These are phyloP conservation scores for Ennomos erosarius DNA, from an alignment of 2,888 invertebrate species.

Conservation along the genomic window DNA sequence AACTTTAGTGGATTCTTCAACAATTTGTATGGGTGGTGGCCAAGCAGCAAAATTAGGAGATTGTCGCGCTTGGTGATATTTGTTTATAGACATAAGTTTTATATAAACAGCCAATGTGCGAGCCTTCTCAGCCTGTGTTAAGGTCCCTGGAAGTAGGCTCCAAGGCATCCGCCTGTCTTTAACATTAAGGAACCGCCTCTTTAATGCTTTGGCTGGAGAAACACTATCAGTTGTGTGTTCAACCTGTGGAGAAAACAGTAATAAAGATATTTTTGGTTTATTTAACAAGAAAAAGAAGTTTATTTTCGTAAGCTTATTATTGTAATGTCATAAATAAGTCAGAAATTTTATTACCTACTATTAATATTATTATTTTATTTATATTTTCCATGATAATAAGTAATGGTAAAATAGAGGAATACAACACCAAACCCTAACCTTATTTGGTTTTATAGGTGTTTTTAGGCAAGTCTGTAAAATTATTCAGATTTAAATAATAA, in stretches of 20 bases:
- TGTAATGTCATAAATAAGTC: no score
- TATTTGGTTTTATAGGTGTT: no score
- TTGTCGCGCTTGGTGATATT: conserved; percentile 71
- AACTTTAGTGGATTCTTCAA: conserved; percentile 69
- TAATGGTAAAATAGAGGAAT: no score
- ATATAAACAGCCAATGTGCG: conserved; percentile 73
- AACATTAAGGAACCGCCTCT: conserved; percentile 71
- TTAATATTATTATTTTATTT: no score
- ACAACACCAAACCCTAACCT: no score
- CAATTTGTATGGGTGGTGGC: conserved; percentile 76
- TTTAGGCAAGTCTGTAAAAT: no score
- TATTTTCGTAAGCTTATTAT: no score
- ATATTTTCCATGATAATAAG: no score
- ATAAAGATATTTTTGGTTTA: no score
- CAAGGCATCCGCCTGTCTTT: conserved; percentile 78
- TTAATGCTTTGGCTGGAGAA: conserved; percentile 60
- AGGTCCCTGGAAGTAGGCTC: conserved; percentile 68
- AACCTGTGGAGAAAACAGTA: conserved; percentile 40
- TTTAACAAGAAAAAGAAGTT: no score
- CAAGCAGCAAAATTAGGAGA: conserved; percentile 67
- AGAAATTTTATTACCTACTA: no score
- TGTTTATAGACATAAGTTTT: conserved; percentile 76
- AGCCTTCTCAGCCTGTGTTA: conserved; percentile 73
- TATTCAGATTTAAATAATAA: no score
- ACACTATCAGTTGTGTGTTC: conserved; percentile 44